Evolutionary conservation across 2,113 vertebrate species (phyloP).

Genomic region (Phoenicopterus ruber): DNA sequence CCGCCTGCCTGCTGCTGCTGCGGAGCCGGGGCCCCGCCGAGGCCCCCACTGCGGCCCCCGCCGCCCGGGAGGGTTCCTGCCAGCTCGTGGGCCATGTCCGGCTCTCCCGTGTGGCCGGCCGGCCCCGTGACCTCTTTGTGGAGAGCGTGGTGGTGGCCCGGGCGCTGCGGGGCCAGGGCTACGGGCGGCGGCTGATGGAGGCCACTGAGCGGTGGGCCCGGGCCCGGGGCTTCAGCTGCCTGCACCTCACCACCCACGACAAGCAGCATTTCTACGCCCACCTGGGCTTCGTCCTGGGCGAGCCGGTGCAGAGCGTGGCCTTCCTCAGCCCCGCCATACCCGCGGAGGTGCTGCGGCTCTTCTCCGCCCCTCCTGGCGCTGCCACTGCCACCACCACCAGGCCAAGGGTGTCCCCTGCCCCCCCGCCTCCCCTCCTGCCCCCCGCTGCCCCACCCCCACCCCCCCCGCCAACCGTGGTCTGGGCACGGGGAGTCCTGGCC

Average conservation of each 20-base stretch:
- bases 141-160: conserved; percentile 89
- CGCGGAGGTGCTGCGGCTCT: conserved; percentile 73
- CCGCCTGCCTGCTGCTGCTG: conserved; percentile 85
- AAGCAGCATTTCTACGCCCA: conserved; percentile 91
- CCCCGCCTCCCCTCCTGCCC: neutral
- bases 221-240: conserved; percentile 73
- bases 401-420: neutral
- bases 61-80: neutral
- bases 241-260: conserved; percentile 91
- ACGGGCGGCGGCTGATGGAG: conserved; percentile 88
- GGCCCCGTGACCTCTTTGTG: conserved; percentile 79
- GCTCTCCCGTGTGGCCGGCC: conserved; percentile 81
- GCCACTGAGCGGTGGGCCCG: conserved; percentile 82
- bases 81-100: conserved; percentile 86
- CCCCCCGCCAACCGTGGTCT: neutral
- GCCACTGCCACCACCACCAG: neutral
- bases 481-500: neutral
- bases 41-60: neutral
- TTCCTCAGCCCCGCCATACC: conserved; percentile 78
- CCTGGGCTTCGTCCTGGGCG: conserved; percentile 82
- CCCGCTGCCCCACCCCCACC: neutral
- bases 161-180: conserved; percentile 84
- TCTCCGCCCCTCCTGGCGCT: conserved; percentile 46
- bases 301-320: conserved; percentile 85
- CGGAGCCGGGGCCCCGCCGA: neutral